Percentiles rank a stretch among this genome's conserved stretches.
Evolutionary conservation across 2,113 vertebrate species (phyloP).

Genomic region (Setophaga petechia): DNA sequence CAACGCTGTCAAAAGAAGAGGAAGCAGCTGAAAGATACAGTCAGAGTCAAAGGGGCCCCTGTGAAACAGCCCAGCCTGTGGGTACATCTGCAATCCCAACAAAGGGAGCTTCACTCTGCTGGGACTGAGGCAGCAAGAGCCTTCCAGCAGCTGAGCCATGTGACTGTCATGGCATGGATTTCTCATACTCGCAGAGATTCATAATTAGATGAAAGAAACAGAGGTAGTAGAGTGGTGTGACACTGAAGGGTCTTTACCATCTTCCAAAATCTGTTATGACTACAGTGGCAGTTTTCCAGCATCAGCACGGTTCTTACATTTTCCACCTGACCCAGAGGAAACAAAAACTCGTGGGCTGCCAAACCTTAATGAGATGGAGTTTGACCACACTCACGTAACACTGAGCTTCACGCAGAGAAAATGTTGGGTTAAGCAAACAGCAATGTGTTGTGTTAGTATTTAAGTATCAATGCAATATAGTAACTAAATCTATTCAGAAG

Average conservation of each 20-base stretch:
- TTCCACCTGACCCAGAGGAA: conserved; percentile 7
- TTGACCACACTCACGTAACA: background rate
- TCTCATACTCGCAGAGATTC: background rate
- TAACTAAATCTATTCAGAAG: background rate
- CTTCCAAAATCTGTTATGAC: background rate
- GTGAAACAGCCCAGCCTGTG: background rate
- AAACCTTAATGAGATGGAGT: background rate
- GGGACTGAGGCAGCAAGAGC: background rate
- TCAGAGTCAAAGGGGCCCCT: background rate
- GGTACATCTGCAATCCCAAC: background rate
- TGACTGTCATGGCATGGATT: background rate
- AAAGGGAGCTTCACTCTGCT: background rate
- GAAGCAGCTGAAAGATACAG: background rate
- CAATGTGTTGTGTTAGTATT: background rate
- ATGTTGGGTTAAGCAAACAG: background rate
- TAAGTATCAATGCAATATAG: background rate
- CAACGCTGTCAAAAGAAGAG: background rate
- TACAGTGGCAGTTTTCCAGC: background rate
- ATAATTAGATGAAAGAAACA: background rate
- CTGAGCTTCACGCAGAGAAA: background rate
- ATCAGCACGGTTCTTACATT: background rate
- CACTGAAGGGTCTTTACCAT: background rate
- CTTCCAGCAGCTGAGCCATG: background rate
- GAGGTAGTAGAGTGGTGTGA: background rate
- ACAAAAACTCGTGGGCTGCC: background rate